phyloP scores from a whole-genome alignment of 2,113 vertebrate genomes.

The Heterochromis multidens region DNA sequence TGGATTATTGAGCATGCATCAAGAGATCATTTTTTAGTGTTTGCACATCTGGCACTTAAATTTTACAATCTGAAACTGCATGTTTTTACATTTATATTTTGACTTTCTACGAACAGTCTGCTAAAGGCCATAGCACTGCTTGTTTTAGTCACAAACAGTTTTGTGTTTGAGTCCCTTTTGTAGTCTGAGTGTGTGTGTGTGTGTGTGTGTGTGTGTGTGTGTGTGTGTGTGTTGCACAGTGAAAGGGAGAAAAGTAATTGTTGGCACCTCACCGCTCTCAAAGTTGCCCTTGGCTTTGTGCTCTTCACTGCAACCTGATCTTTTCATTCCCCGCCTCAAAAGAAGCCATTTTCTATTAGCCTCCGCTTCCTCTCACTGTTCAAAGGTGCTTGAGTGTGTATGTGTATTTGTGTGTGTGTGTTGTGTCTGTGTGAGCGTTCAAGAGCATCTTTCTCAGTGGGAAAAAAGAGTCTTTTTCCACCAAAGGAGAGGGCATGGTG shows the following conservation, averaged over 20 bases:
- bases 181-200: conserved; percentile 9
- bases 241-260: conserved; percentile 70
- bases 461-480: conserved; percentile 72
- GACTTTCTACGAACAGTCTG: neutral
- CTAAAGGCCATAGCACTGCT: conserved; percentile 27
- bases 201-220: conserved; percentile 13
- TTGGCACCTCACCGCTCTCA: conserved; percentile 71
- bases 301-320: conserved; percentile 71
- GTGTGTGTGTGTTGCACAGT: conserved; percentile 22
- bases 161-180: conserved; percentile 21
- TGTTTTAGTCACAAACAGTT: conserved; percentile 40
- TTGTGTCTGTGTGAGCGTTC: conserved; percentile 43
- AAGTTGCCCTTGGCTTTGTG: conserved; percentile 79
- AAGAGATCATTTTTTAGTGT: neutral
- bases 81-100: conserved; percentile 1
- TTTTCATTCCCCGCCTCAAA: conserved; percentile 74
- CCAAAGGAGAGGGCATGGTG: conserved; percentile 74
- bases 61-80: neutral
- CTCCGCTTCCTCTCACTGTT: conserved; percentile 72
- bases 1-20: too few relatives aligned
- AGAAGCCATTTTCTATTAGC: conserved; percentile 76
- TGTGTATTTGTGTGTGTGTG: conserved; percentile 22
- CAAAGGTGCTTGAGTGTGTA: conserved; percentile 67
- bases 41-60: neutral
- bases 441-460: conserved; percentile 71